Conservation (phyloP, 2,888 invertebrate genomes). For the Rhimphoctona megacephalus region DNA sequence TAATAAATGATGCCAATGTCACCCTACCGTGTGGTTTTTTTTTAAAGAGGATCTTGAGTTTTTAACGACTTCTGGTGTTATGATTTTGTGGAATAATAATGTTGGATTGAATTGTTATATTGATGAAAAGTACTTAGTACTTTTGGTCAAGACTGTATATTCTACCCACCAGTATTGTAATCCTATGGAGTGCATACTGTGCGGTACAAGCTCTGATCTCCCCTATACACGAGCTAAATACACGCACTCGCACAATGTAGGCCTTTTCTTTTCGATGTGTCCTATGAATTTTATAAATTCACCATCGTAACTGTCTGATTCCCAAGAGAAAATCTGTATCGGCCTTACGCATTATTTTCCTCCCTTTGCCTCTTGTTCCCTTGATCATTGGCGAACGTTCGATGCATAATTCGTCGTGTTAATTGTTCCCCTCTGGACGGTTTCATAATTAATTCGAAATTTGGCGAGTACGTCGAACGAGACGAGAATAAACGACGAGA, state of each 20-base stretch:
- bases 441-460: conserved; percentile 70
- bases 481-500: not conserved
- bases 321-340: conserved; percentile 35
- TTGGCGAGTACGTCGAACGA: conserved; percentile 36
- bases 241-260: conserved; percentile 4
- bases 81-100: too few species aligned
- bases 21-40: not conserved
- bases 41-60: not conserved
- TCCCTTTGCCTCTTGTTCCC: not conserved
- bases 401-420: conserved; percentile 69
- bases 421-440: conserved; percentile 65
- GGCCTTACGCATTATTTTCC: conserved; percentile 1
- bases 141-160: conserved; percentile 9
- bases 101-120: not conserved
- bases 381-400: conserved; percentile 47
- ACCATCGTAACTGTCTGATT: conserved; percentile 17
- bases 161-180: not conserved
- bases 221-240: conserved; percentile 28
- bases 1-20: not conserved
- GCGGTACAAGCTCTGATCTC: conserved; percentile 8
- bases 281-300: conserved; percentile 41
- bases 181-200: conserved; percentile 8
- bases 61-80: too few species aligned
- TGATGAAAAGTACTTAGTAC: not conserved
- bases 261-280: conserved; percentile 38